Conservation (phyloP, 2,113 vertebrate genomes). For the Lepisosteus osseus region DNA sequence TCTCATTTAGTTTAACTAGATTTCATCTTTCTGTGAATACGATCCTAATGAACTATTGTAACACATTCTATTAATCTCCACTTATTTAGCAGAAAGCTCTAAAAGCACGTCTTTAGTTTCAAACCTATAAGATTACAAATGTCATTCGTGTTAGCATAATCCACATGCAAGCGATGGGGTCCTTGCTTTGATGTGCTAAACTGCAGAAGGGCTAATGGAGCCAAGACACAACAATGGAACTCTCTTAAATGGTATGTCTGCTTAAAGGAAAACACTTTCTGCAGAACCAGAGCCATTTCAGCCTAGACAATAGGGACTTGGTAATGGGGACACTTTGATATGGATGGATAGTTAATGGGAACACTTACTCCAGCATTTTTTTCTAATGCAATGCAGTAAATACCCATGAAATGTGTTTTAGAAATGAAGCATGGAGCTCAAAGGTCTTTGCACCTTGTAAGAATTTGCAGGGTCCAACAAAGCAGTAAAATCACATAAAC, state of each 20-base stretch:
- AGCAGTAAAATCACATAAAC: neutral
- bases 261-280: slow-evolving; percentile 79
- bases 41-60: slow-evolving; percentile 71
- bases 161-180: slow-evolving; percentile 79
- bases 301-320: slow-evolving; percentile 60
- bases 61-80: slow-evolving; percentile 29
- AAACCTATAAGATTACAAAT: slow-evolving; percentile 84
- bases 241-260: slow-evolving; percentile 82
- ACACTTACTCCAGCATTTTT: slow-evolving; percentile 38
- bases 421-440: neutral
- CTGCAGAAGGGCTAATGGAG: slow-evolving; percentile 85
- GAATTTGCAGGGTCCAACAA: neutral
- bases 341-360: slow-evolving; percentile 49
- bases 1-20: too few species aligned
- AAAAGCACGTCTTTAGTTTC: slow-evolving; percentile 79
- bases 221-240: slow-evolving; percentile 86
- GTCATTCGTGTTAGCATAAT: slow-evolving; percentile 82
- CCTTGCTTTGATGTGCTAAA: slow-evolving; percentile 88
- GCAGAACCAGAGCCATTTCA: slow-evolving; percentile 73
- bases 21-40: neutral
- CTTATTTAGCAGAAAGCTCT: slow-evolving; percentile 73
- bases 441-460: neutral
- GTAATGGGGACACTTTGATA: slow-evolving; percentile 42
- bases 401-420: slow-evolving; percentile 3
- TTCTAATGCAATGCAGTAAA: neutral